Evolutionary conservation across 1,140 invertebrate species (phyloP).

Genomic region (Drosophila yakuba): DNA sequence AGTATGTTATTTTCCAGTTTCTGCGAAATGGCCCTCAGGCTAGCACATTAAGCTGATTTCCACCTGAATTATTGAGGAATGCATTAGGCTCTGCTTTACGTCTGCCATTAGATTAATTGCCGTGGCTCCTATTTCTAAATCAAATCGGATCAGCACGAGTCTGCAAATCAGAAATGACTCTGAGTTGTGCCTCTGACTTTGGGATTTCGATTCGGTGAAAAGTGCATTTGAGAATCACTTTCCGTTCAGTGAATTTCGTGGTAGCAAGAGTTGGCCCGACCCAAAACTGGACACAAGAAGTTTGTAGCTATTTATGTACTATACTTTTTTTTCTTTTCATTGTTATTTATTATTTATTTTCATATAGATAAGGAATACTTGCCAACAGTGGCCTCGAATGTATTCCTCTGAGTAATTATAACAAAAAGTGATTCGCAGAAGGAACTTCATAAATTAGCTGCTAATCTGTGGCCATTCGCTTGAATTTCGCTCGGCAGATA

Average conservation of each 20-base stretch:
- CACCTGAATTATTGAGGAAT: constrained; percentile 42
- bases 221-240: constrained; percentile 24
- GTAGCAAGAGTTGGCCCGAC: constrained; percentile 1
- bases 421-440: constrained; percentile 1
- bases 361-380: background rate
- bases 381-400: background rate
- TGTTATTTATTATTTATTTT: background rate
- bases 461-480: constrained; percentile 14
- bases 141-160: constrained; percentile 16
- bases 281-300: background rate
- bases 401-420: background rate
- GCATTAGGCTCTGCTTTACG: constrained; percentile 30
- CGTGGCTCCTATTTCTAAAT: constrained; percentile 2
- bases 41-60: constrained; percentile 35
- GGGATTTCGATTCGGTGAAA: constrained; percentile 2
- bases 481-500: constrained; percentile 14
- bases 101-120: constrained; percentile 52
- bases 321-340: background rate
- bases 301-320: background rate
- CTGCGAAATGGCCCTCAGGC: constrained; percentile 17
- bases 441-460: constrained; percentile 8
- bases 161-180: constrained; percentile 5
- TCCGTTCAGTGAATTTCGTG: constrained; percentile 12
- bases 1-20: constrained; percentile 55
- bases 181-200: constrained; percentile 15